Evolutionary conservation across 2,888 invertebrate species (phyloP).

Genomic region (Caenorhabditis sp.): DNA sequence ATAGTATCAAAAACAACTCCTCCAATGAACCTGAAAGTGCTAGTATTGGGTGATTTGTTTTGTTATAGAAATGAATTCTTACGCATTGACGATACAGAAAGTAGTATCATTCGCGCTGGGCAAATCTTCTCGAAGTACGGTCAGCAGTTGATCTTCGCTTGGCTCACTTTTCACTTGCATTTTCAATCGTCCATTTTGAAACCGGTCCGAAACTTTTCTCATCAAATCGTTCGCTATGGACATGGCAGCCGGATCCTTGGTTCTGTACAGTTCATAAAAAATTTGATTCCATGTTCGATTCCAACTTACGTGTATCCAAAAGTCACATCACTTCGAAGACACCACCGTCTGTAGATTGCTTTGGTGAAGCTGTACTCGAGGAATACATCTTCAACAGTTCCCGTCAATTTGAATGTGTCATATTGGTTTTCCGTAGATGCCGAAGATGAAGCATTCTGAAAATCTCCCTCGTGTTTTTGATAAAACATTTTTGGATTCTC

Average conservation of each 20-base stretch:
- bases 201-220: constrained; percentile 36
- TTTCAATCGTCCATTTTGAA: constrained; percentile 24
- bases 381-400: constrained; percentile 57
- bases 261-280: constrained; percentile 11
- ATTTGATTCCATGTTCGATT: background rate
- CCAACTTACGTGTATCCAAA: constrained; percentile 59
- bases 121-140: constrained; percentile 51
- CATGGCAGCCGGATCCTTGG: constrained; percentile 26
- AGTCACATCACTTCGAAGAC: constrained; percentile 28
- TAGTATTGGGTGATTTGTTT: too few species aligned
- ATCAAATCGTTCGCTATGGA: constrained; percentile 33
- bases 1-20: constrained; percentile 62
- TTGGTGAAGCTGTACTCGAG: constrained; percentile 30
- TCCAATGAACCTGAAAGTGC: constrained; percentile 53
- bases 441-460: constrained; percentile 31
- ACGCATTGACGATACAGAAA: constrained; percentile 47
- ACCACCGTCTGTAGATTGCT: constrained; percentile 49
- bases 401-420: constrained; percentile 44
- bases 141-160: constrained; percentile 40
- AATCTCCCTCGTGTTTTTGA: background rate
- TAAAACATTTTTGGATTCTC: background rate
- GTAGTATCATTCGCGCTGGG: constrained; percentile 33
- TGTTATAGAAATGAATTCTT: background rate
- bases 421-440: constrained; percentile 36
- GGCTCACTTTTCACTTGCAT: constrained; percentile 32